A percentile compares a stretch with the other conserved stretches of the same genome.
Conservation (phyloP, 2,113 vertebrate genomes). For the Engystomops pustulosus region DNA sequence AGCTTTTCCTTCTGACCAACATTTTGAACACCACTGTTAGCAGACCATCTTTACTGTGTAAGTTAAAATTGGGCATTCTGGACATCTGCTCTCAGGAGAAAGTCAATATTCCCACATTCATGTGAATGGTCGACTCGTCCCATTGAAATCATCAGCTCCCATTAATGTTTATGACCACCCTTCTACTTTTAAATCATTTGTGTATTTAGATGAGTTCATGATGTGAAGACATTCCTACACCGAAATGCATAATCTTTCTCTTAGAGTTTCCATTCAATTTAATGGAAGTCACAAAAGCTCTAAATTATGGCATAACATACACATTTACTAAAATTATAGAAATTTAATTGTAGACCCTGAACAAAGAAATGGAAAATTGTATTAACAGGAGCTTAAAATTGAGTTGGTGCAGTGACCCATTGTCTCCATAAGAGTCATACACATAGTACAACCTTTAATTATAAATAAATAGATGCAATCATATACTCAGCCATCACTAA, state of each 20-base stretch:
- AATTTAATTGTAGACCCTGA: not conserved
- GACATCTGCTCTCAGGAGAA: too few relatives aligned
- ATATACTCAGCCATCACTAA: not conserved
- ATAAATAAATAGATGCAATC: slow-evolving; percentile 17
- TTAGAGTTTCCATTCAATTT: not conserved
- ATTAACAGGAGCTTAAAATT: not conserved
- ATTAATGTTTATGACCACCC: too few relatives aligned
- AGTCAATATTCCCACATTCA: too few relatives aligned
- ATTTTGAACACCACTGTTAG: too few relatives aligned
- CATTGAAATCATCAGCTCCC: too few relatives aligned
- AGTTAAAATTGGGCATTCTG: too few relatives aligned
- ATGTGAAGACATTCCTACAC: too few relatives aligned
- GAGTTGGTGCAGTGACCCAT: not conserved
- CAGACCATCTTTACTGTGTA: too few relatives aligned
- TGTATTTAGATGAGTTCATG: not conserved
- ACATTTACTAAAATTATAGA: not conserved
- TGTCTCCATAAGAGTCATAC: not conserved
- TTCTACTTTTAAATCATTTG: too few relatives aligned
- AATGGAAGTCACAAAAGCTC: not conserved
- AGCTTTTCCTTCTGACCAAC: too few relatives aligned
- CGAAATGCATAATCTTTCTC: not conserved
- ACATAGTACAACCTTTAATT: slow-evolving; percentile 8
- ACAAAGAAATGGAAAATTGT: not conserved
- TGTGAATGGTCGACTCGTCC: too few relatives aligned
- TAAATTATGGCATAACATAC: not conserved